phyloP scores from a whole-genome alignment of 1,140 invertebrate genomes.

The Zaprionus gabonicus region DNA sequence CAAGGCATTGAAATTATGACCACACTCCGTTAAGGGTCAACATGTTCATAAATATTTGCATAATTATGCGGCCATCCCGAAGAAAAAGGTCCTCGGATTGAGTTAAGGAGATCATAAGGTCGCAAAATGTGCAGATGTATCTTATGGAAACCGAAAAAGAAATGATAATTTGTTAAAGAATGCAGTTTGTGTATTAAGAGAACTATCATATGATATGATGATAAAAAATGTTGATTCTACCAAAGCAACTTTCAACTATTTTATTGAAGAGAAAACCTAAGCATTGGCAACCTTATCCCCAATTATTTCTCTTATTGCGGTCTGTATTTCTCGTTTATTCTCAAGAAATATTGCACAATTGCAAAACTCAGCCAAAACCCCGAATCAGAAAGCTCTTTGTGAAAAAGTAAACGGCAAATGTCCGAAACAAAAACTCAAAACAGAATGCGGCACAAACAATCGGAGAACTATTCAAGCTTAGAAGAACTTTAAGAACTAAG shows the following conservation, averaged over 20 bases:
- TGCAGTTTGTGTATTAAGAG: not conserved
- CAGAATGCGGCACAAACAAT: conserved; percentile 4
- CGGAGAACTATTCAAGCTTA: not conserved
- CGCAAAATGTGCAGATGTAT: not conserved
- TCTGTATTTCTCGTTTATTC: not conserved
- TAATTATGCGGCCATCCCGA: conserved; percentile 30
- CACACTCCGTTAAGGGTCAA: conserved; percentile 43
- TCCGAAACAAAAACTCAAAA: not conserved
- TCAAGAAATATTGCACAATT: not conserved
- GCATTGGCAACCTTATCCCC: too few relatives aligned
- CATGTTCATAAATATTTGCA: conserved; percentile 47
- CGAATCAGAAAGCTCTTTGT: not conserved
- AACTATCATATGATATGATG: not conserved
- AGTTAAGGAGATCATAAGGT: conserved; percentile 3
- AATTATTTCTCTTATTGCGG: too few relatives aligned
- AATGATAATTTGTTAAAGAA: too few relatives aligned
- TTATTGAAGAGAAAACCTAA: not conserved
- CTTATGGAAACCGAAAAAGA: not conserved
- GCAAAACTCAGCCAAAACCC: not conserved
- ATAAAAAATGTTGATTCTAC: not conserved
- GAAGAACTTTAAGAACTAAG: conserved; percentile 4
- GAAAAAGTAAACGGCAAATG: not conserved
- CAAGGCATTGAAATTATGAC: conserved; percentile 70
- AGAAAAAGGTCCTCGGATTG: not conserved
- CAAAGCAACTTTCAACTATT: not conserved